A percentile compares a stretch with the other conserved stretches of the same genome.
phyloP scores from a whole-genome alignment of 2,888 invertebrate genomes.

The Trichopoda pennipes region DNA sequence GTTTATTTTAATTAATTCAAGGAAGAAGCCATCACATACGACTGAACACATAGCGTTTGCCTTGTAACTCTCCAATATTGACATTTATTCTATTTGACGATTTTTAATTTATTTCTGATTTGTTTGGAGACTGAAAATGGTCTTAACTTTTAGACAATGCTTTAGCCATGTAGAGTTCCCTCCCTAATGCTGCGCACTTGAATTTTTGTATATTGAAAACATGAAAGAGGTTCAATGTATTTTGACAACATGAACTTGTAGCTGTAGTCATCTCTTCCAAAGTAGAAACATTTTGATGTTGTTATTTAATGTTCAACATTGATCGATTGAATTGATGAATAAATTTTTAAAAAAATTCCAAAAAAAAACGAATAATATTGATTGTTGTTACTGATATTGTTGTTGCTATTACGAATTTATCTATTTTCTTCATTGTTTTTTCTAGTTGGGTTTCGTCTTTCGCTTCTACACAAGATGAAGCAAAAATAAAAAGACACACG shows the following conservation, averaged over 20 bases:
- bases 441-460: slow-evolving; percentile 2
- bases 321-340: slow-evolving; percentile 68
- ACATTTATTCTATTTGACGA: no score
- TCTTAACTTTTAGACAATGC: no score
- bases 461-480: background rate
- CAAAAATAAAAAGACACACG: background rate
- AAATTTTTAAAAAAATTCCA: slow-evolving; percentile 51
- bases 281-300: slow-evolving; percentile 49
- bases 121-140: no score
- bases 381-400: slow-evolving; percentile 47
- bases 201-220: background rate
- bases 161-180: no score
- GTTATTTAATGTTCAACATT: slow-evolving; percentile 65
- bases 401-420: slow-evolving; percentile 47
- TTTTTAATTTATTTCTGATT: no score
- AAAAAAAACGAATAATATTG: slow-evolving; percentile 37
- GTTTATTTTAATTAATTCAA: no score
- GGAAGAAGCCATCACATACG: no score
- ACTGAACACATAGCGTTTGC: no score
- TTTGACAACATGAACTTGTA: slow-evolving; percentile 12
- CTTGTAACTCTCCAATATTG: no score
- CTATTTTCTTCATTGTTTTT: slow-evolving; percentile 42
- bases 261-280: background rate
- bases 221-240: slow-evolving; percentile 12
- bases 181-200: no score